Percentiles rank a stretch among this genome's conserved stretches.
Evolutionary conservation across 23 tunicate genomes (phyloP).

Genomic region (Ciona savignyi): DNA sequence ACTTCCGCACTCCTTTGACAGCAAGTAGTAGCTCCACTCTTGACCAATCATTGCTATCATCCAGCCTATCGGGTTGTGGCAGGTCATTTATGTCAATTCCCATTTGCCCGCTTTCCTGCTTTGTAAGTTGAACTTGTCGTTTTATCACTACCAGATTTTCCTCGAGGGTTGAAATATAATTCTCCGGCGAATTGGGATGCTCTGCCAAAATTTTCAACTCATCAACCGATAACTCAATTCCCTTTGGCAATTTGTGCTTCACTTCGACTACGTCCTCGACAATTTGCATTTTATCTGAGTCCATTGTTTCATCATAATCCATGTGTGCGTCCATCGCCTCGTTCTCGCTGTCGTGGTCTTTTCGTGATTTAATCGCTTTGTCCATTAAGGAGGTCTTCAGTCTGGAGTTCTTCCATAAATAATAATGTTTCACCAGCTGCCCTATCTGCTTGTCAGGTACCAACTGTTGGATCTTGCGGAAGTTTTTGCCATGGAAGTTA

Average conservation of each 20-base stretch:
- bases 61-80: not conserved
- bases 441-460: slow-evolving; percentile 81
- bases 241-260: slow-evolving; percentile 68
- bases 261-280: slow-evolving; percentile 11
- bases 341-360: not conserved
- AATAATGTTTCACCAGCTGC: slow-evolving; percentile 79
- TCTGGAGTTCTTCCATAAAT: slow-evolving; percentile 69
- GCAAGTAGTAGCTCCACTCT: slow-evolving; percentile 25
- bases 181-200: slow-evolving; percentile 20
- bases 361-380: slow-evolving; percentile 1
- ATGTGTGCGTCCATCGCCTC: not conserved
- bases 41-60: slow-evolving; percentile 16
- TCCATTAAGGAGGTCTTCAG: slow-evolving; percentile 79
- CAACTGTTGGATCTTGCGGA: slow-evolving; percentile 82
- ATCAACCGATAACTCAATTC: slow-evolving; percentile 26
- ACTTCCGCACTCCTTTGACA: slow-evolving; percentile 47
- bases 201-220: slow-evolving; percentile 18
- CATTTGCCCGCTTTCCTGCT: slow-evolving; percentile 27
- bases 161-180: slow-evolving; percentile 16
- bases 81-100: not conserved
- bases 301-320: not conserved
- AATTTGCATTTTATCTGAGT: not conserved
- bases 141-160: slow-evolving; percentile 11
- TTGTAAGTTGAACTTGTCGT: slow-evolving; percentile 30
- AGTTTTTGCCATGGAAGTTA: slow-evolving; percentile 78